Evolutionary conservation across 1,140 invertebrate species (phyloP).

Genomic region (Drosophila tsacasi): DNA sequence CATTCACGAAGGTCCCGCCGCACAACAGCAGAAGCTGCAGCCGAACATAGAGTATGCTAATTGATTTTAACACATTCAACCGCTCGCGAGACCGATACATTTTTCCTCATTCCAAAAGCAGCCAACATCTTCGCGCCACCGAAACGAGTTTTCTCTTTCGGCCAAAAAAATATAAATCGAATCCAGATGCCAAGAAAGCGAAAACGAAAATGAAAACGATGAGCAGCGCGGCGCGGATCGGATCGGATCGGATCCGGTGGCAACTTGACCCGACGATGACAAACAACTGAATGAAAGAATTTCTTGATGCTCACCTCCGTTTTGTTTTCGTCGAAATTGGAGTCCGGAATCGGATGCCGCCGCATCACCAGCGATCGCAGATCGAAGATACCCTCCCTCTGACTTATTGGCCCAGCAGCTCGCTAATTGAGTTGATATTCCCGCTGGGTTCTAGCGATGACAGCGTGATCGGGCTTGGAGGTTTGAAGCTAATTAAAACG

Average conservation of each 20-base stretch:
- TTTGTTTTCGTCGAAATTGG: conserved; percentile 59
- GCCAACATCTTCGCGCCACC: conserved; percentile 59
- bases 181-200: conserved; percentile 5
- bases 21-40: conserved; percentile 27
- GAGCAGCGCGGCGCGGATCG: conserved; percentile 14
- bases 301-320: conserved; percentile 61
- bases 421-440: conserved; percentile 45
- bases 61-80: conserved; percentile 78
- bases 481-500: conserved; percentile 22
- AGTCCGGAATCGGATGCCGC: conserved; percentile 25
- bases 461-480: conserved; percentile 13
- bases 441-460: conserved; percentile 33
- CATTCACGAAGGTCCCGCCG: conserved; percentile 53
- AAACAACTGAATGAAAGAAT: conserved; percentile 72
- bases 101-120: conserved; percentile 67
- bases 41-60: conserved; percentile 66
- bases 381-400: conserved; percentile 40
- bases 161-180: conserved; percentile 18
- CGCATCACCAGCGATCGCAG: conserved; percentile 22
- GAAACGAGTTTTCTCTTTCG: conserved; percentile 70
- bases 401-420: conserved; percentile 32
- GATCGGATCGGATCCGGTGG: conserved; percentile 18
- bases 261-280: conserved; percentile 66
- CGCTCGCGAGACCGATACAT: conserved; percentile 63
- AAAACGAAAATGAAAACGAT: conserved; percentile 38